Base-by-base conservation (phyloP, 2,888 invertebrate species). In the Mesoligia furuncula region DNA sequence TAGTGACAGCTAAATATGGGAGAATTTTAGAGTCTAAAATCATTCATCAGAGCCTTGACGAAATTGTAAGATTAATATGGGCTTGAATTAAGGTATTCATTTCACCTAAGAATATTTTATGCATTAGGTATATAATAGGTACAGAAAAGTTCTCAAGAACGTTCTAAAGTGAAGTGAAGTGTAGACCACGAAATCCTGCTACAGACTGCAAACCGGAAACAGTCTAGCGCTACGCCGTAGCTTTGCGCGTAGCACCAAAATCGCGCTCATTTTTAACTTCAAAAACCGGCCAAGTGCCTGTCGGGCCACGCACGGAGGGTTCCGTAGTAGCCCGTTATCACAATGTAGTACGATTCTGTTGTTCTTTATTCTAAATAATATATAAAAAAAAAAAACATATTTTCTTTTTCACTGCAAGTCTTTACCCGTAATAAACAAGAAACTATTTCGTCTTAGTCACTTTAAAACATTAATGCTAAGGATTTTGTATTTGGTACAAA, bases 211-310 rank as follows among this genome's bases (percentile, higher is more conserved):
- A 24, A 3, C 24, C 1, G 68, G 31, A 9, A 15, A 68, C 9
- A 24, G 9, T 9, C 31, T 54, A 69, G 54, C 17, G 68, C 68
- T 54, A 69, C 68, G 68, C 36, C 68, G 57, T 69, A 69, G 68
- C 68, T 57, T n/a, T n/a, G 57, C 68, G 68, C 68, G 57, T 69
- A 69, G 36, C n/a, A 68, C 9, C 24, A 36, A 31, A 51, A 31
- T 15, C 9, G 54, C 9, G 24, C 11, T 11, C 15, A 51, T 36
- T 68, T 67, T 15, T 31, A 31, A 24, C n/a, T n/a, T n/a, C n/a
- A n/a, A n/a, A n/a, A n/a, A n/a, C n/a, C n/a, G n/a, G n/a, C n/a
- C n/a, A n/a, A n/a, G n/a, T n/a, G n/a, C n/a, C n/a, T n/a, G n/a
- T n/a, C n/a, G n/a, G n/a, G n/a, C n/a, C n/a, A n/a, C n/a, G n/a